A percentile compares a stretch with the other conserved stretches of the same genome.
phyloP scores from a whole-genome alignment of 30 jellyfish, hydroid and myxozoan species.

The Morbakka virulenta region DNA sequence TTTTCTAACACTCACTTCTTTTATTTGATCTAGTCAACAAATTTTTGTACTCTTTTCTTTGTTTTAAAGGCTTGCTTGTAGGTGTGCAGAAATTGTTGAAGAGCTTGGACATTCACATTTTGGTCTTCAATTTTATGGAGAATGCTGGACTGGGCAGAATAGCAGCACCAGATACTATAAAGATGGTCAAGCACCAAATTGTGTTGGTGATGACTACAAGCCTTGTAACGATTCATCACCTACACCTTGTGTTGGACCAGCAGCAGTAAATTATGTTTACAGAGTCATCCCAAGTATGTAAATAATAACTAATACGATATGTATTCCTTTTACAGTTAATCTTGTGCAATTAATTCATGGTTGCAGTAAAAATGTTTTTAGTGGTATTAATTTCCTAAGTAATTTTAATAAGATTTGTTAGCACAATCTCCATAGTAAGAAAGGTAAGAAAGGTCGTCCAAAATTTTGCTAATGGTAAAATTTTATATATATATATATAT shows the following conservation, averaged over 20 bases:
- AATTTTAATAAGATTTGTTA: too few relatives aligned
- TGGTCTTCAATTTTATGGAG: conserved; percentile 96
- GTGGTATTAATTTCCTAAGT: too few relatives aligned
- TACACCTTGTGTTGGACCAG: conserved; percentile 91
- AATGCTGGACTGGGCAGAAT: conserved; percentile 94
- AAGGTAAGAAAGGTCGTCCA: too few relatives aligned
- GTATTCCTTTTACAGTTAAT: conserved; percentile 11
- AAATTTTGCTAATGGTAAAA: too few relatives aligned
- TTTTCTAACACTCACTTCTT: too few relatives aligned
- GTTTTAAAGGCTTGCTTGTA: conserved; percentile 77
- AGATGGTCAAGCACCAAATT: conserved; percentile 69
- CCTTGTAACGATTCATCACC: conserved; percentile 61
- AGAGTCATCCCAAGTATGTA: conserved; percentile 20
- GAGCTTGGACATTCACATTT: conserved; percentile 54
- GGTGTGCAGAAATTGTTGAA: conserved; percentile 70
- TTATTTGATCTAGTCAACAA: too few relatives aligned
- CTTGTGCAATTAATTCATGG: not conserved
- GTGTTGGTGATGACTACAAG: conserved; percentile 80
- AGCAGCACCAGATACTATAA: conserved; percentile 43
- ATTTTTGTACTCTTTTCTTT: too few relatives aligned
- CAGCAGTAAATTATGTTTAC: conserved; percentile 74
- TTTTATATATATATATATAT: too few relatives aligned
- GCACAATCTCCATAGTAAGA: too few relatives aligned
- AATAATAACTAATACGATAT: not conserved
- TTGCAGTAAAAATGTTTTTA: too few relatives aligned